phyloP scores from a whole-genome alignment of 2,888 invertebrate genomes.

The Calliphora vomitoria region DNA sequence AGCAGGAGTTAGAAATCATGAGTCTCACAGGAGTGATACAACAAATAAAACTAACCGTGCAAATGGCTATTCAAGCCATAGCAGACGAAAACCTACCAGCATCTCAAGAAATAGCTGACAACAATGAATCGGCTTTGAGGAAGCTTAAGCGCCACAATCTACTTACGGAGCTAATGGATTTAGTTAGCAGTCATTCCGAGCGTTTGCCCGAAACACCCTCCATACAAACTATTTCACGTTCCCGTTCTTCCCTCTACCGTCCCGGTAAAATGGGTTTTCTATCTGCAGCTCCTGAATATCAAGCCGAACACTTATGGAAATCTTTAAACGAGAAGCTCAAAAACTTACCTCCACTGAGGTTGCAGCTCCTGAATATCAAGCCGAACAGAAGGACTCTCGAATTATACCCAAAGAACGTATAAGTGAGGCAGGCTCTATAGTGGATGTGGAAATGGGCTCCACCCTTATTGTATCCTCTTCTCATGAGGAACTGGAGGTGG shows the following conservation, averaged over 20 bases:
- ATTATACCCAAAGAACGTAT: constrained; percentile 74
- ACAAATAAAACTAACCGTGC: constrained; percentile 87
- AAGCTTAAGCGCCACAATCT: constrained; percentile 86
- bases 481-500: constrained; percentile 80
- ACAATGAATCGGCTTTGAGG: constrained; percentile 82
- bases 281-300: too few relatives aligned
- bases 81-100: neutral
- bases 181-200: constrained; percentile 80
- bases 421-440: constrained; percentile 76
- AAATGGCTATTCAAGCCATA: constrained; percentile 85
- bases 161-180: constrained; percentile 85
- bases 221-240: constrained; percentile 79
- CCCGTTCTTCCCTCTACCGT: constrained; percentile 85
- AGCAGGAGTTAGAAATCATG: constrained; percentile 85
- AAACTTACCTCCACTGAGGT: constrained; percentile 74
- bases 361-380: constrained; percentile 76
- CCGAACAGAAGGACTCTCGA: constrained; percentile 76
- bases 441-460: constrained; percentile 82
- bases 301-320: too few relatives aligned
- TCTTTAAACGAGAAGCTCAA: constrained; percentile 79
- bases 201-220: constrained; percentile 81
- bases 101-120: constrained; percentile 75
- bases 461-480: constrained; percentile 82
- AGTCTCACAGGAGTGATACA: constrained; percentile 87
- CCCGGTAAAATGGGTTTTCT: constrained; percentile 89